phyloP scores from a whole-genome alignment of 2,797 vertebrate genomes.

The Knipowitschia caucasica region DNA sequence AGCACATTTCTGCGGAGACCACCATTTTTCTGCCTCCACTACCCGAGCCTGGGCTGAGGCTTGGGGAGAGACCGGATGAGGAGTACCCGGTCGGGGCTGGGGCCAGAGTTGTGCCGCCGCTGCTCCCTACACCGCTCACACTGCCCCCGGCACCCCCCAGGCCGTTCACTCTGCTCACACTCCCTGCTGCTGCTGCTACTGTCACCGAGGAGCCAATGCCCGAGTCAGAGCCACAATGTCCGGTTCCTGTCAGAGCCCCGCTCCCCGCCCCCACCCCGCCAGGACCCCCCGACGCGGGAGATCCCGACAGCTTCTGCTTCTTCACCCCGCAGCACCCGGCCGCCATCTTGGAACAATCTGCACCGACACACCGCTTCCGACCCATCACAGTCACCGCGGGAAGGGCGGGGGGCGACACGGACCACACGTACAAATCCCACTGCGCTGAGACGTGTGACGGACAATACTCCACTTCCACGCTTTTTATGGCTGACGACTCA shows the following conservation, averaged over 20 bases:
- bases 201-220: slow-evolving; percentile 84
- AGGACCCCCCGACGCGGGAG: slow-evolving; percentile 91
- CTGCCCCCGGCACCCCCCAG: slow-evolving; percentile 82
- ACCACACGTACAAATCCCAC: slow-evolving; percentile 83
- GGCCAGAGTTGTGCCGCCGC: slow-evolving; percentile 79
- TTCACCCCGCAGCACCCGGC: slow-evolving; percentile 99
- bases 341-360: slow-evolving; percentile 99
- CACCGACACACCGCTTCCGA: slow-evolving; percentile 97
- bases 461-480: slow-evolving; percentile 79
- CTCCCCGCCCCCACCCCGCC: slow-evolving; percentile 84
- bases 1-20: slow-evolving; percentile 97
- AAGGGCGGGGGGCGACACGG: slow-evolving; percentile 82
- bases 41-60: slow-evolving; percentile 82
- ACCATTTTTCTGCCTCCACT: slow-evolving; percentile 94
- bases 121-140: slow-evolving; percentile 74
- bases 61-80: slow-evolving; percentile 82
- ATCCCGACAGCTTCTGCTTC: slow-evolving; percentile 99
- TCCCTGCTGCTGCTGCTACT: slow-evolving; percentile 76
- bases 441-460: slow-evolving; percentile 80
- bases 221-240: slow-evolving; percentile 87
- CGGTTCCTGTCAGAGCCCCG: slow-evolving; percentile 82
- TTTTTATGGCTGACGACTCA: slow-evolving; percentile 66
- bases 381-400: slow-evolving; percentile 91
- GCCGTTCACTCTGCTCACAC: slow-evolving; percentile 82
- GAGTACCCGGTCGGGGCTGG: slow-evolving; percentile 77